Evolutionary conservation across 2,113 vertebrate genomes (phyloP).

Genomic region (Andinoacara biseriatus): DNA sequence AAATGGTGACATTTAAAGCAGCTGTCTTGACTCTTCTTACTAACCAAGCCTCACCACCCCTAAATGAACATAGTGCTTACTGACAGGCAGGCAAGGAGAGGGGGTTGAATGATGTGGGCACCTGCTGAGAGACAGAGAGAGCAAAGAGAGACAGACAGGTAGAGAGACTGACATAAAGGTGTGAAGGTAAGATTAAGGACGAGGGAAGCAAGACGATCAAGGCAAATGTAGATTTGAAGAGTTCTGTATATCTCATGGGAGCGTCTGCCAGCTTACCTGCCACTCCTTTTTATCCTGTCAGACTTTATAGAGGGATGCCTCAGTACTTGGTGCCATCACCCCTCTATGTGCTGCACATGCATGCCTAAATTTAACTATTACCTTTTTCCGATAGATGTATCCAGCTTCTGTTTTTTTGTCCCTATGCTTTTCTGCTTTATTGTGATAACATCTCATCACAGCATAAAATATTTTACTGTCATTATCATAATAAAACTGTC

Average conservation of each 20-base stretch:
- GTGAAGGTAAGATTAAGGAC: slow-evolving; percentile 22
- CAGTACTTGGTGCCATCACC: background rate
- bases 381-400: background rate
- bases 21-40: slow-evolving; percentile 38
- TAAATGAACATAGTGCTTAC: slow-evolving; percentile 40
- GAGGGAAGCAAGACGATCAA: slow-evolving; percentile 15
- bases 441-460: fast-evolving
- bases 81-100: slow-evolving; percentile 36
- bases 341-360: background rate
- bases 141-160: slow-evolving; percentile 4
- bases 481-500: background rate
- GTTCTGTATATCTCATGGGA: slow-evolving; percentile 30
- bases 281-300: slow-evolving; percentile 19
- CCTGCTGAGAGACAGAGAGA: slow-evolving; percentile 38
- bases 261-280: slow-evolving; percentile 7
- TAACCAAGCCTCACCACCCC: slow-evolving; percentile 26
- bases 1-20: slow-evolving; percentile 20
- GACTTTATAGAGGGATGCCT: slow-evolving; percentile 11
- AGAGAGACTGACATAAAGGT: slow-evolving; percentile 10
- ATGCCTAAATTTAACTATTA: background rate
- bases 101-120: slow-evolving; percentile 27
- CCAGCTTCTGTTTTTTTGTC: background rate
- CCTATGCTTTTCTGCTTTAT: background rate
- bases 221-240: slow-evolving; percentile 30
- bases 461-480: background rate